Base-by-base conservation (phyloP, 2,888 invertebrate species). In the Punctoribates punctum region DNA sequence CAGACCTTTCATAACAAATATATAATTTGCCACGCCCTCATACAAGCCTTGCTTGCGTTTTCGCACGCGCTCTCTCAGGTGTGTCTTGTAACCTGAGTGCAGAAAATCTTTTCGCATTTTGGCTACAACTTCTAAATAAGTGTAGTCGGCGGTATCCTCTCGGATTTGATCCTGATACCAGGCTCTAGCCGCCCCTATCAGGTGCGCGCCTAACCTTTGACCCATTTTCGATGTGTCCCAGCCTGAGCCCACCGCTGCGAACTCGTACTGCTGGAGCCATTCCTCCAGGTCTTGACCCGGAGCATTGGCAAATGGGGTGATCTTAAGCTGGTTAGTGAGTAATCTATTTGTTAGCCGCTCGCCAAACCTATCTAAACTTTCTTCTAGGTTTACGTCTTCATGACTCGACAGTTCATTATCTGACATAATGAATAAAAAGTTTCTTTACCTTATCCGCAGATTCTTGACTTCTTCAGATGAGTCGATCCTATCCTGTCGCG, bases 401-500 rank as follows among this genome's bases (percentile, higher is more conserved):
- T 6, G 17, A n/a, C 20, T 5, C 54, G 17, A 17, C 54, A 17
- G 6, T n/a, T 54, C 8, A 11, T 17, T 54, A 17, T 6, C 17
- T 17, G 5, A 11, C 17, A n/a, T n/a, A n/a, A n/a, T n/a, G n/a
- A n/a, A n/a, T n/a, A n/a, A n/a, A n/a, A n/a, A 17, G 54, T 20
- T n/a, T 54, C 54, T 17, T 54, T 20, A n/a, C 20, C n/a, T 20
- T n/a, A 54, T 6, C 17, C 20, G 17, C 17, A 54, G 54, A n/a
- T n/a, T n/a, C n/a, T n/a, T n/a, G n/a, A n/a, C n/a, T n/a, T n/a
- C n/a, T n/a, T n/a, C n/a, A n/a, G n/a, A n/a, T n/a, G n/a, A n/a
- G n/a, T n/a, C n/a, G n/a, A n/a, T n/a, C n/a, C n/a, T n/a, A 54
- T 54, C 54, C 54, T 54, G 54, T 67, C 67, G 67, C 67, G 42